These are phyloP conservation scores for Apostichopus leukothele DNA, from an alignment of 53 echinoderm and acorn worm genomes.

Conservation along the genomic window DNA sequence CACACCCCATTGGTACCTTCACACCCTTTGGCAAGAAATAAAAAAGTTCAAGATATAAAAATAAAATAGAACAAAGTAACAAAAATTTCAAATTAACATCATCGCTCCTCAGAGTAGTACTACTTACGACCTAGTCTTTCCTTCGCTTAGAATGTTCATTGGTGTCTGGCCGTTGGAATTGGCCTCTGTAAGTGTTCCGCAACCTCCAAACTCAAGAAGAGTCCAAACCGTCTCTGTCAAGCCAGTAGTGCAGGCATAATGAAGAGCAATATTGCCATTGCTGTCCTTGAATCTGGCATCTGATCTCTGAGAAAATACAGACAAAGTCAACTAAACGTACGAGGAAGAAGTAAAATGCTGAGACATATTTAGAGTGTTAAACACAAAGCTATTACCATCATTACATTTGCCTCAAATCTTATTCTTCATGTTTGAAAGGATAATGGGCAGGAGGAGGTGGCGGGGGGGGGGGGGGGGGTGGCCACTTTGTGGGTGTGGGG, in stretches of 20 bases:
- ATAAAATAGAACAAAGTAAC: no score
- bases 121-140: conserved; percentile 31
- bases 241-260: conserved; percentile 79
- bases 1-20: no score
- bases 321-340: background rate
- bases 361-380: no score
- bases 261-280: conserved; percentile 78
- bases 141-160: conserved; percentile 57
- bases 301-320: conserved; percentile 60
- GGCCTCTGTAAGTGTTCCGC: conserved; percentile 56
- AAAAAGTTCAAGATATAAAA: no score
- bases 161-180: conserved; percentile 82
- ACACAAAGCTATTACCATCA: no score
- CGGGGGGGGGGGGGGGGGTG: no score
- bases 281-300: conserved; percentile 66
- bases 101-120: no score
- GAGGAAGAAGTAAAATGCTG: background rate
- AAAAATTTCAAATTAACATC: no score
- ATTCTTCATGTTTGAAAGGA: background rate
- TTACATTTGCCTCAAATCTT: background rate
- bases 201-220: conserved; percentile 67
- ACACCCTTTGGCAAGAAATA: no score
- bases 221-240: conserved; percentile 85
- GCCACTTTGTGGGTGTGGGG: no score
- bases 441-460: background rate